Evolutionary conservation across 1,140 invertebrate genomes (phyloP), one percentile per base, ranked within the genome.

Genomic region (Leptinotarsa lineolata): DNA sequence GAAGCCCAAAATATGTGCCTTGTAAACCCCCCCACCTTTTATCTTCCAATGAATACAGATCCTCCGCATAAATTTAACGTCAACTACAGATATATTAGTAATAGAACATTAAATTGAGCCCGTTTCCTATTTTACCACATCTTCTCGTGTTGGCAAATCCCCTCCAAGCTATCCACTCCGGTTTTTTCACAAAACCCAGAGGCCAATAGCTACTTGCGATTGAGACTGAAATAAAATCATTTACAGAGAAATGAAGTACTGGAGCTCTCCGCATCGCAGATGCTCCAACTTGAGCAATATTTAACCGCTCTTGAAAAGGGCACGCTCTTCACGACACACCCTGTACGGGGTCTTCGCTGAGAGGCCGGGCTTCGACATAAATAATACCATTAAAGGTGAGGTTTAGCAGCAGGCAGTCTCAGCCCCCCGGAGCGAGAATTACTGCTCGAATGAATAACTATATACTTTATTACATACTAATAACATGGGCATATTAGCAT

Each of bases 401-500:
- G 82, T 81, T 81, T 80, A 82, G 77, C 83, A 83, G 83, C 83
- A 75, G 82, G 82, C 73, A 77, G 75, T 77, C 80, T 22, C 68
- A 48, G 76, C 76, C 76, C 74, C 83, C 83, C 71, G 76, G 78
- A 12, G 83, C 68, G 83, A 84, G 83, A 84, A 84, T 84, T 83
- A 84, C 83, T 84, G 83, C 83, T 81, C 79, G 76, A 84, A 83
- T 82, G 83, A 84, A 83, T 84, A 83, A 84, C 82, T 84, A 83
- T 83, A 83, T 84, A 83, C 83, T 84, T 84, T 84, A 84, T 84
- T 84, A 83, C 83, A 84, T 84, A 84, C 83, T 84, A 84, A 83
- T 84, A 84, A 84, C 82, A 82, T 80, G 78, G 76, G 75, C 80
- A 81, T 79, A 82, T 82, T 82, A 84, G 82, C 82, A 80, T 79